Percentiles rank a stretch among this genome's conserved stretches.
phyloP scores from a whole-genome alignment of 2,888 invertebrate species.

The Catocala fraxini region DNA sequence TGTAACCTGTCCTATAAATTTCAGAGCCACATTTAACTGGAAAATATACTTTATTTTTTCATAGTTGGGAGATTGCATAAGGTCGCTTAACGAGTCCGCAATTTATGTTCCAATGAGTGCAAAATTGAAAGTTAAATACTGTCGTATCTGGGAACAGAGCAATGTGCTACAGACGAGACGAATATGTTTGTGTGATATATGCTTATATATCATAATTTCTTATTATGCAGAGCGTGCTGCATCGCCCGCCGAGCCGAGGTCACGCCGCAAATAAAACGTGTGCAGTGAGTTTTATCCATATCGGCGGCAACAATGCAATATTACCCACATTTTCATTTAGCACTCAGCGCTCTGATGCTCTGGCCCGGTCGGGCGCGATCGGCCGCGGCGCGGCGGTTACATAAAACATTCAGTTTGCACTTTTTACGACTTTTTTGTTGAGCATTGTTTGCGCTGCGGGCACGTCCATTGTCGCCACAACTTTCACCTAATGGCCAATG shows the following conservation, averaged over 20 bases:
- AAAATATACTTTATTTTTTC: no score
- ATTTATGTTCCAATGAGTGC: no score
- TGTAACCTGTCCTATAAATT: no score
- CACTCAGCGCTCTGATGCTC: conserved; percentile 11
- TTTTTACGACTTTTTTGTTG: conserved; percentile 29
- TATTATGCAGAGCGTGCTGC: not conserved
- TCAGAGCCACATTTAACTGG: no score
- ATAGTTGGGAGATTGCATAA: no score
- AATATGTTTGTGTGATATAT: no score
- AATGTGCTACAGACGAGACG: no score
- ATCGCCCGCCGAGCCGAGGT: not conserved
- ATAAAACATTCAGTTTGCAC: conserved; percentile 45
- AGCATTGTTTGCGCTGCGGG: conserved; percentile 38
- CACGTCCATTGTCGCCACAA: conserved; percentile 35
- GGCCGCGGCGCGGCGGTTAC: conserved; percentile 8
- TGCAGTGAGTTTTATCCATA: conserved; percentile 10
- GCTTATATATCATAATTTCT: no score
- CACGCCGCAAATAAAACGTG: conserved; percentile 11
- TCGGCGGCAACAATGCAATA: conserved; percentile 42
- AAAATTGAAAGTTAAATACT: no score
- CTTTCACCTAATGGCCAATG: conserved; percentile 45
- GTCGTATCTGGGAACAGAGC: no score
- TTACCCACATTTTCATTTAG: conserved; percentile 51
- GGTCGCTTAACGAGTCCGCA: no score
- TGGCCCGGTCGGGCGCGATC: not conserved